Conservation (phyloP, 2,888 invertebrate species). For the Drosophila subsilvestris region DNA sequence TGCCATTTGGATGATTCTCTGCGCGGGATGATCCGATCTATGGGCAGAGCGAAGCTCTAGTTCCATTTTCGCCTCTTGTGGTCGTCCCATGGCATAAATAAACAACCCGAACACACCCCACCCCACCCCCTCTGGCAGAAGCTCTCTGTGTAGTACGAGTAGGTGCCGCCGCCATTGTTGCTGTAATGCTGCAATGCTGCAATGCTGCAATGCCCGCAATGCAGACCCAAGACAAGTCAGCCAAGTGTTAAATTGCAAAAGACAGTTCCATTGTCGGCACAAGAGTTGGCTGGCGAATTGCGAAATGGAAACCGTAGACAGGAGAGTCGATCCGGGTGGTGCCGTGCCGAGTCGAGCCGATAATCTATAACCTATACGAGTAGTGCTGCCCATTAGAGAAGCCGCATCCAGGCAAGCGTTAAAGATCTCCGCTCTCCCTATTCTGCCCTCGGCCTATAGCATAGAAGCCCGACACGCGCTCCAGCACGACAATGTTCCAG, state of each 20-base stretch:
- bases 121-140: conserved; percentile 23
- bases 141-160: conserved; percentile 11
- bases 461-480: conserved; percentile 48
- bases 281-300: conserved; percentile 41
- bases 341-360: conserved; percentile 25
- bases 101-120: conserved; percentile 17
- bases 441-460: not conserved
- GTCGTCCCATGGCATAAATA: conserved; percentile 66
- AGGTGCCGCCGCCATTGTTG: conserved; percentile 42
- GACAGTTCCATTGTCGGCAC: conserved; percentile 81
- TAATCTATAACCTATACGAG: conserved; percentile 21
- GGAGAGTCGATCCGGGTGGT: conserved; percentile 37
- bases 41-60: conserved; percentile 27
- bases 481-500: not conserved
- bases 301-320: conserved; percentile 59
- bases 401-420: conserved; percentile 60
- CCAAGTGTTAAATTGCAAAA: conserved; percentile 83
- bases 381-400: conserved; percentile 32
- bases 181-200: conserved; percentile 1
- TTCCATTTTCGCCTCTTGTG: conserved; percentile 57
- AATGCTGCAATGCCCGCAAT: conserved; percentile 31
- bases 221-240: conserved; percentile 59
- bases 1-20: conserved; percentile 9
- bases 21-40: conserved; percentile 8
- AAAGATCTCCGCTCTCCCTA: conserved; percentile 40